Conservation (phyloP, 2,888 invertebrate species). For the Cerceris ruficornis region DNA sequence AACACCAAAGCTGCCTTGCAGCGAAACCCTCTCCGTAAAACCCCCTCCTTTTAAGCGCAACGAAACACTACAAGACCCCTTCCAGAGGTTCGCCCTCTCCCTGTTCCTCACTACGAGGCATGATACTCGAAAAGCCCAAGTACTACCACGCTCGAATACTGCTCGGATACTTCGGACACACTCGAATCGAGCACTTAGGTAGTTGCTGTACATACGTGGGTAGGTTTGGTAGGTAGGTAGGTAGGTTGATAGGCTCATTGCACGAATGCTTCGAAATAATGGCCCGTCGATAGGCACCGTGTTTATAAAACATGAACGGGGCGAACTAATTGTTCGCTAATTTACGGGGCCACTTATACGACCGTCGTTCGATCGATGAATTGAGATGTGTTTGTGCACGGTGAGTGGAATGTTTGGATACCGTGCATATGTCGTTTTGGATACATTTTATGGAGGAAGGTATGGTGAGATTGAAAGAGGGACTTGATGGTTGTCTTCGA, state of each 20-base stretch:
- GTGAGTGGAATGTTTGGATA: not conserved
- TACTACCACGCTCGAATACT: conserved; percentile 64
- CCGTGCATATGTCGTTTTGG: conserved; percentile 26
- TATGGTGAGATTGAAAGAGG: not conserved
- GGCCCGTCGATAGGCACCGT: conserved; percentile 66
- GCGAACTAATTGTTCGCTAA: conserved; percentile 79
- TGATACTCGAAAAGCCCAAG: conserved; percentile 66
- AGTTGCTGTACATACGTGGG: conserved; percentile 18
- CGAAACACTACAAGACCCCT: conserved; percentile 76
- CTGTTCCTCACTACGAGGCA: conserved; percentile 52
- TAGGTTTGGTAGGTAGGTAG: conserved; percentile 20
- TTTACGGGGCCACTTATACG: conserved; percentile 74
- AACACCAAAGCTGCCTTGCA: conserved; percentile 67
- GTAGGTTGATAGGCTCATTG: conserved; percentile 45
- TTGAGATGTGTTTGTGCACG: not conserved
- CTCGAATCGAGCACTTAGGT: conserved; percentile 58
- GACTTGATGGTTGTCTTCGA: conserved; percentile 23
- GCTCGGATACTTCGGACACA: conserved; percentile 63
- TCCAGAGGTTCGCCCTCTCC: conserved; percentile 40
- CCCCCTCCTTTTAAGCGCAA: conserved; percentile 71
- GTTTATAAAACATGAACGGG: conserved; percentile 77
- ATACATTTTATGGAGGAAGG: conserved; percentile 9
- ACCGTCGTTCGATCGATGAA: conserved; percentile 24
- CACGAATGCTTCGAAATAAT: conserved; percentile 76
- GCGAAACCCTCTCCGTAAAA: conserved; percentile 49